Conservation (phyloP, 2,113 vertebrate species). For the Amphilophus citrinellus region DNA sequence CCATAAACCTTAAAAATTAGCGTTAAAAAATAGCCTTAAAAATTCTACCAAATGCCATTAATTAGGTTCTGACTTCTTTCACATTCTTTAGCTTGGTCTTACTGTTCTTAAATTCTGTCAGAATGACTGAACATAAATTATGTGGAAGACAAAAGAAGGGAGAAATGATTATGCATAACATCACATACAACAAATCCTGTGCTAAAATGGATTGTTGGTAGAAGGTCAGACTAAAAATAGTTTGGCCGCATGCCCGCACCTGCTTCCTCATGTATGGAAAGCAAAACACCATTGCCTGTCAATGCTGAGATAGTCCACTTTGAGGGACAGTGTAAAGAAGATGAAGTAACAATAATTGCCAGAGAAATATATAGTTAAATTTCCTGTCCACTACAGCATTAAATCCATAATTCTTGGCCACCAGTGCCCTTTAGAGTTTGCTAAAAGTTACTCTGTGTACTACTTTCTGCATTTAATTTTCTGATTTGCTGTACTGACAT, state of each 20-base stretch:
- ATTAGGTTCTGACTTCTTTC: not conserved
- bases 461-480: not conserved
- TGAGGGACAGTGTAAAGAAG: not conserved
- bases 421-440: not conserved
- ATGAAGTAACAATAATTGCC: not conserved
- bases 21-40: not conserved
- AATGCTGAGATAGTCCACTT: not conserved
- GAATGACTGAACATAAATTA: not conserved
- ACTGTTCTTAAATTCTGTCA: not conserved
- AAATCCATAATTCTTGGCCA: not conserved
- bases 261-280: constrained; percentile 30
- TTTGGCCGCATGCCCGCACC: constrained; percentile 26
- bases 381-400: not conserved
- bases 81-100: not conserved
- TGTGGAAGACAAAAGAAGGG: not conserved
- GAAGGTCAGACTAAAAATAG: constrained; percentile 69
- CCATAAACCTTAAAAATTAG: not conserved
- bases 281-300: constrained; percentile 17
- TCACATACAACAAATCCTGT: constrained; percentile 42
- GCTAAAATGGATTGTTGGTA: constrained; percentile 50
- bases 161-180: not conserved
- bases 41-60: not conserved
- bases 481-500: not conserved
- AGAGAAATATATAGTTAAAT: not conserved
- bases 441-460: not conserved